Evolutionary conservation across 1,140 invertebrate species (phyloP).

Genomic region (Diorhabda sublineata): DNA sequence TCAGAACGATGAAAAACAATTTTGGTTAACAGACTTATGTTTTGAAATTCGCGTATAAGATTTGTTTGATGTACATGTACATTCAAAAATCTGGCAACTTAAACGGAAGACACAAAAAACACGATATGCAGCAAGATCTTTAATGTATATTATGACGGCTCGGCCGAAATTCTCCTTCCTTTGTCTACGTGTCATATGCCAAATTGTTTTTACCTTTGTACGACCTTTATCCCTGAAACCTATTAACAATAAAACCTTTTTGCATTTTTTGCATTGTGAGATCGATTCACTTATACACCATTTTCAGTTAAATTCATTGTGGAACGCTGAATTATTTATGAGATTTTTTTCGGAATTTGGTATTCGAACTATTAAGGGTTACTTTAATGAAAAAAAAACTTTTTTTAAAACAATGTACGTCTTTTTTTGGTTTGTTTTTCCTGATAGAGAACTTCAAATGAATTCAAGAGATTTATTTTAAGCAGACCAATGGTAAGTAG

Average conservation of each 20-base stretch:
- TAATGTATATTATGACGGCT: conserved; percentile 42
- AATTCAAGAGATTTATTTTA: background rate
- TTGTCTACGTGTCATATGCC: conserved; percentile 60
- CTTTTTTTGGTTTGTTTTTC: background rate
- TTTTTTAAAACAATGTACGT: background rate
- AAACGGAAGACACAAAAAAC: conserved; percentile 5
- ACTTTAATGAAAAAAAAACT: background rate
- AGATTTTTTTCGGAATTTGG: background rate
- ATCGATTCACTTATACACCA: conserved; percentile 37
- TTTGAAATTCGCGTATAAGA: background rate
- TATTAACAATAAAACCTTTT: conserved; percentile 41
- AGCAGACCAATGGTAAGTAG: too few relatives aligned
- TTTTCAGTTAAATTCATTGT: conserved; percentile 4
- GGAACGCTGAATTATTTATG: conserved; percentile 18
- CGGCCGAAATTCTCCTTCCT: conserved; percentile 53
- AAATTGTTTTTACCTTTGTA: conserved; percentile 49
- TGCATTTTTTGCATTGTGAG: conserved; percentile 46
- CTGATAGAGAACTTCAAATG: background rate
- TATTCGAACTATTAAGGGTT: background rate
- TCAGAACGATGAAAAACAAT: too few relatives aligned
- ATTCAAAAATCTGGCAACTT: background rate
- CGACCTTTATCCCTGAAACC: conserved; percentile 31
- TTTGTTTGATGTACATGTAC: conserved; percentile 17
- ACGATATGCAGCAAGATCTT: conserved; percentile 14
- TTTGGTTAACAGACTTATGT: too few relatives aligned